A percentile compares a stretch with the other conserved stretches of the same genome.
Evolutionary conservation across 2,797 vertebrate species (phyloP).

Genomic region (Periparus ater): DNA sequence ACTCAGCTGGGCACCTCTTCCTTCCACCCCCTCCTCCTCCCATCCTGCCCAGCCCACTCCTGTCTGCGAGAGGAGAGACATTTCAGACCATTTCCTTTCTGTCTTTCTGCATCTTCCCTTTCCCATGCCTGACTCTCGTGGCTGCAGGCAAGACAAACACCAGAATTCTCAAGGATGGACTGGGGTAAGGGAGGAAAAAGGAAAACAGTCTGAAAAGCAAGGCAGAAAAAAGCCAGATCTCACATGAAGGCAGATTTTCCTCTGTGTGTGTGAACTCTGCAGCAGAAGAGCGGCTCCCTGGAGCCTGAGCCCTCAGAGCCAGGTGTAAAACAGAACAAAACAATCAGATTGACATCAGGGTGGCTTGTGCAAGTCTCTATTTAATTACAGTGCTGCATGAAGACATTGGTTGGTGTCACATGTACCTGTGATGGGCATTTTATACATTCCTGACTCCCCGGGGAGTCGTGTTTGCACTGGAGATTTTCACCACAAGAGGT

Average conservation of each 20-base stretch:
- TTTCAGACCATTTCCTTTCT: neutral
- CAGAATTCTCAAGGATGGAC: neutral
- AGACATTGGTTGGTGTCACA: slow-evolving; percentile 25
- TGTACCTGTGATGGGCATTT: neutral
- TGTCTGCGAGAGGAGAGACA: neutral
- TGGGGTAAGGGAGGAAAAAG: neutral
- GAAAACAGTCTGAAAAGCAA: neutral
- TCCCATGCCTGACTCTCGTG: rapidly evolving
- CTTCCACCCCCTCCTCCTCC: neutral
- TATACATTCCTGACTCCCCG: slow-evolving; percentile 33
- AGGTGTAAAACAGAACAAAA: neutral
- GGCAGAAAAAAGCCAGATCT: neutral
- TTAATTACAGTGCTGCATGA: slow-evolving; percentile 54
- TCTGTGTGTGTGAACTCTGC: rapidly evolving
- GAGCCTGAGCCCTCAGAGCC: neutral
- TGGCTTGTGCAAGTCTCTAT: slow-evolving; percentile 47
- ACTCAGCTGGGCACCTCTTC: neutral
- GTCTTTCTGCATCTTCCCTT: neutral
- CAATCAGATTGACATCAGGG: neutral
- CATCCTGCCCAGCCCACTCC: neutral
- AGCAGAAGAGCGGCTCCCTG: neutral
- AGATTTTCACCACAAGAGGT: slow-evolving; percentile 26
- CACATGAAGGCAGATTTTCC: neutral
- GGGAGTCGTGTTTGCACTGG: neutral
- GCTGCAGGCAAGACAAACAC: neutral